These are phyloP conservation scores for Salvelinus fontinalis DNA, from an alignment of 2,113 vertebrate species.

Conservation along the genomic window DNA sequence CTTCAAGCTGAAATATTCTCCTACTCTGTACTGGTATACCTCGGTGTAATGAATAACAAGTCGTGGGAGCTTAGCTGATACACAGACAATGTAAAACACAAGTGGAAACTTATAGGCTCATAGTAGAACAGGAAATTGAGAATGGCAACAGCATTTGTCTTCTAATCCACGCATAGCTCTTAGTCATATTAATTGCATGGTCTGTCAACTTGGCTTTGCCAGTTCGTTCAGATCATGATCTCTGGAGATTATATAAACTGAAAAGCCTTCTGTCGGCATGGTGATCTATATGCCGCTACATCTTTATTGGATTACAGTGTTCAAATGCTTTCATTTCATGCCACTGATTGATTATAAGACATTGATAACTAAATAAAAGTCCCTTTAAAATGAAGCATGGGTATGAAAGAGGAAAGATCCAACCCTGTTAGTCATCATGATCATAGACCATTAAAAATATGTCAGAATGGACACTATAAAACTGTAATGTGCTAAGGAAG, in stretches of 20 bases:
- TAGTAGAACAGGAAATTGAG: constrained; percentile 50
- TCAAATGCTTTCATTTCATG: constrained; percentile 54
- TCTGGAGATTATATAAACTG: constrained; percentile 51
- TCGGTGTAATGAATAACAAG: not conserved
- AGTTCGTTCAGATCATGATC: constrained; percentile 48
- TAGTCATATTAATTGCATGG: constrained; percentile 41
- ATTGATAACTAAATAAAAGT: constrained; percentile 70
- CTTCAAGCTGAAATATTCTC: too few species aligned
- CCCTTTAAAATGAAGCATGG: constrained; percentile 51
- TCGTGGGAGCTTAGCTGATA: constrained; percentile 2
- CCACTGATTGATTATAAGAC: constrained; percentile 68
- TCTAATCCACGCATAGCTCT: constrained; percentile 16
- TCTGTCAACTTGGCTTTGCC: constrained; percentile 34
- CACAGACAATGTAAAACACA: constrained; percentile 12
- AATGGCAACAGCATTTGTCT: constrained; percentile 53
- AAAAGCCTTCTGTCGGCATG: constrained; percentile 26
- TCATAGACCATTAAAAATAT: constrained; percentile 50
- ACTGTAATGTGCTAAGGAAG: constrained; percentile 62
- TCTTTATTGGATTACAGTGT: constrained; percentile 57
- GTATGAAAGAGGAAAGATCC: constrained; percentile 48
- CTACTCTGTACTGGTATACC: not conserved
- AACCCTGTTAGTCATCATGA: constrained; percentile 51
- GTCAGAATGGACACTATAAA: constrained; percentile 59
- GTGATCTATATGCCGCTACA: constrained; percentile 40
- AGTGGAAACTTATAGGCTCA: constrained; percentile 13